These are phyloP conservation scores for Intellagama lesueurii DNA, from an alignment of 2,797 vertebrate genomes.

Conservation along the genomic window DNA sequence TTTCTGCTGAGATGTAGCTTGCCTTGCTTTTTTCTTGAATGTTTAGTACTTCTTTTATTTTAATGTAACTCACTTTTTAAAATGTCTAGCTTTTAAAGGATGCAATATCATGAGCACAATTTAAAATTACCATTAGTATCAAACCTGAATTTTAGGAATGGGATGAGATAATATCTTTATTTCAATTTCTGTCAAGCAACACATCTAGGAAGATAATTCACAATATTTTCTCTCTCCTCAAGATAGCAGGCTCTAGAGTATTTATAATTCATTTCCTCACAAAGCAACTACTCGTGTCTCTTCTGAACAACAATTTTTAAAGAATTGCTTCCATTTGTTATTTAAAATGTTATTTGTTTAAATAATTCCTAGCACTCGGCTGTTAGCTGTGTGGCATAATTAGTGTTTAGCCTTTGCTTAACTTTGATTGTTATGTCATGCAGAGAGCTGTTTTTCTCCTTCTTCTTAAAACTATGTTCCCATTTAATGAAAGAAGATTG, in stretches of 20 bases:
- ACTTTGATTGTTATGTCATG: conserved; percentile 50
- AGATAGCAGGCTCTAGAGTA: neutral
- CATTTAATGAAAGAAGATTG: conserved; percentile 41
- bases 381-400: conserved; percentile 49
- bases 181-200: neutral
- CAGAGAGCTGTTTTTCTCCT: neutral
- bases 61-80: neutral
- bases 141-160: neutral
- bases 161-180: neutral
- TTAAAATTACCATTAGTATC: neutral
- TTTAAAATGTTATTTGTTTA: conserved; percentile 30
- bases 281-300: conserved; percentile 4
- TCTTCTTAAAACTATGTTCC: conserved; percentile 40
- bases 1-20: neutral
- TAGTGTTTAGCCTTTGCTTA: conserved; percentile 23
- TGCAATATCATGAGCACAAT: neutral
- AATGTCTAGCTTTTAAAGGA: neutral
- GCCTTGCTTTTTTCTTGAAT: neutral
- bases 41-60: neutral
- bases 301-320: neutral
- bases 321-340: conserved; percentile 21
- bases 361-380: conserved; percentile 29
- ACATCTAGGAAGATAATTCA: neutral
- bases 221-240: neutral
- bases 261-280: conserved; percentile 35